Base-by-base conservation (phyloP, 2,113 vertebrate genomes). In the Mirza zaza region DNA sequence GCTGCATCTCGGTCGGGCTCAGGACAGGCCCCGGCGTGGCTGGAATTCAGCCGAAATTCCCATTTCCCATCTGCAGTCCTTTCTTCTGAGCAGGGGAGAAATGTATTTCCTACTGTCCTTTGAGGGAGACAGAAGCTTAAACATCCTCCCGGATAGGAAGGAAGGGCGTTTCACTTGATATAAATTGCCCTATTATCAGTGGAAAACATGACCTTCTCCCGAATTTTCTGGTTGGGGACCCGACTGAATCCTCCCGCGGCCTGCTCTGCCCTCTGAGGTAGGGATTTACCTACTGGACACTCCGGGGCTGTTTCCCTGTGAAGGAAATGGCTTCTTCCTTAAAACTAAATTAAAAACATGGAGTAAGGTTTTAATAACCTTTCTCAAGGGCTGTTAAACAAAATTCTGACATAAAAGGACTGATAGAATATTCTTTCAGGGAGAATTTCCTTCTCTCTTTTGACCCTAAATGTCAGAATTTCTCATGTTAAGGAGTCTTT, bases 261-360 rank as follows among this genome's bases (percentile, higher is more conserved):
- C 17, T 4, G 15, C 17, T 57, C 3, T 36, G 55, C 45, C 45
- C 25, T 68, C 55, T 23, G 39, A 84, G 9, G 80, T 5, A 76
- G 45, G 36, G 20, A 57, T 45, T 81, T 42, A 90, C 36, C 7
- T 70, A 27, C 1, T 1, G 15, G 50, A 15, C 34, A 5, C 17
- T 75, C 32, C 45, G 52, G 45, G 91, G 36, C 45, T 12, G 76
- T 36, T 91, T 96, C 48, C 34, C 55, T 61, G 20, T 8, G n/a
- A 94, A 91, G 71, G 12, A 97, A 92, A 86, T 6, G 21, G 52
- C 17, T 80, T 91, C 63, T 79, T 95, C 83, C 67, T 87, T 95
- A 81, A 87, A 91, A 93, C 5, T 39, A 79, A 89, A 92, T 79
- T 32, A 67, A 90, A 97, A 95, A 55, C 15, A 71, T 9, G 8